phyloP scores from a whole-genome alignment of 2,888 invertebrate genomes.

The Strigamia crassipes region DNA sequence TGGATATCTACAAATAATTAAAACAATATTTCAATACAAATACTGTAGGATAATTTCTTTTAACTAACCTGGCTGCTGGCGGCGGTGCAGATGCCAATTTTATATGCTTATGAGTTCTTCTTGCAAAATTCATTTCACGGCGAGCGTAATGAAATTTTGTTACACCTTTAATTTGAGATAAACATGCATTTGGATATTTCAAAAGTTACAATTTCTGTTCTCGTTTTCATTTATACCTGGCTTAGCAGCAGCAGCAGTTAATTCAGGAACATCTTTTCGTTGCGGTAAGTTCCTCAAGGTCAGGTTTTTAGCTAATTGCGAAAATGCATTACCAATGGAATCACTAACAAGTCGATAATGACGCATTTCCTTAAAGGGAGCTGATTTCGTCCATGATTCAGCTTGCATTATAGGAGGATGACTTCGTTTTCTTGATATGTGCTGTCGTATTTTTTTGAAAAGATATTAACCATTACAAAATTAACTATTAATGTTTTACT shows the following conservation, averaged over 20 bases:
- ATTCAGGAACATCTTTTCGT: slow-evolving; percentile 44
- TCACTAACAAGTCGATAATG: slow-evolving; percentile 66
- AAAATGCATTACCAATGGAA: slow-evolving; percentile 69
- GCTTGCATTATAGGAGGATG: slow-evolving; percentile 37
- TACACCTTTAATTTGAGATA: neutral
- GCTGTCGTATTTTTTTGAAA: neutral
- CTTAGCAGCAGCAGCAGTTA: neutral
- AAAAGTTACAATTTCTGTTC: neutral
- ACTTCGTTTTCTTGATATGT: slow-evolving; percentile 10
- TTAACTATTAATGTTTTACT: neutral
- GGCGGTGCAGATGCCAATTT: neutral
- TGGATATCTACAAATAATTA: neutral
- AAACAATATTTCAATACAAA: neutral
- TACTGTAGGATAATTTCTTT: neutral
- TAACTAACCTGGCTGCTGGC: neutral
- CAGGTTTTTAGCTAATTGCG: slow-evolving; percentile 64
- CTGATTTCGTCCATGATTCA: slow-evolving; percentile 70
- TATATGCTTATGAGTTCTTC: neutral
- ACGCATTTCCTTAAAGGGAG: slow-evolving; percentile 66
- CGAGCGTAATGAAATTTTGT: neutral
- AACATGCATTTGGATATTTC: neutral
- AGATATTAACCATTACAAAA: neutral
- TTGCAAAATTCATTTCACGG: neutral
- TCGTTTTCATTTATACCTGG: neutral
- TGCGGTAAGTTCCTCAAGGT: slow-evolving; percentile 63